Conservation (phyloP, 2,797 vertebrate species). For the Acrocephalus scirpaceus region DNA sequence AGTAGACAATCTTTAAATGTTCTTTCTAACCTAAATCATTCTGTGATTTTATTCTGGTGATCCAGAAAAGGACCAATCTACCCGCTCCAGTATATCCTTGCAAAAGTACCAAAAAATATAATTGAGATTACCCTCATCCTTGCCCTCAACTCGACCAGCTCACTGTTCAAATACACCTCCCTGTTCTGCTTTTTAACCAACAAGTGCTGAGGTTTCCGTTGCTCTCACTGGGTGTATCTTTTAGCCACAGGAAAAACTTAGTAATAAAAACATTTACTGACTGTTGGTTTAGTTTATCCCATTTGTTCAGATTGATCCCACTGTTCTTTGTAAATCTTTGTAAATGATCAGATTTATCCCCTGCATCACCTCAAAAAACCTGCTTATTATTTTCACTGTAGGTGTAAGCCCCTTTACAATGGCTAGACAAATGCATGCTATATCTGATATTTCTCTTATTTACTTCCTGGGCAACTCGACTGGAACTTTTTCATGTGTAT, state of each 20-base stretch:
- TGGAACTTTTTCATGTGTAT: not conserved
- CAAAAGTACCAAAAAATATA: not conserved
- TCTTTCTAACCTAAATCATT: accelerated
- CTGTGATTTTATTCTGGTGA: not conserved
- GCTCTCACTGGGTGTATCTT: not conserved
- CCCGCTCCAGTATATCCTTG: not conserved
- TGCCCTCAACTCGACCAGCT: not conserved
- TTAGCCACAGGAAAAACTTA: not conserved
- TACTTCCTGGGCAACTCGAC: not conserved
- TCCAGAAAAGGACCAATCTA: not conserved
- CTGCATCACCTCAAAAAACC: accelerated
- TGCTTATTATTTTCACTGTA: not conserved
- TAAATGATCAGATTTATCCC: not conserved
- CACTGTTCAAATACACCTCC: not conserved
- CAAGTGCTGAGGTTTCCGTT: not conserved
- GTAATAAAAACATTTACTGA: not conserved
- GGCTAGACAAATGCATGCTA: not conserved
- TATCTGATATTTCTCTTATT: not conserved
- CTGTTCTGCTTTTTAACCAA: not conserved
- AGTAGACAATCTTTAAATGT: not conserved
- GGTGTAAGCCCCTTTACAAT: not conserved
- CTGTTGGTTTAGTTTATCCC: not conserved
- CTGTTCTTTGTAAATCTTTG: not conserved
- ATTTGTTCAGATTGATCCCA: not conserved
- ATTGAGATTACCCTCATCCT: not conserved